Evolutionary conservation across 1,140 invertebrate genomes (phyloP).

Genomic region (Antheraea pernyi): DNA sequence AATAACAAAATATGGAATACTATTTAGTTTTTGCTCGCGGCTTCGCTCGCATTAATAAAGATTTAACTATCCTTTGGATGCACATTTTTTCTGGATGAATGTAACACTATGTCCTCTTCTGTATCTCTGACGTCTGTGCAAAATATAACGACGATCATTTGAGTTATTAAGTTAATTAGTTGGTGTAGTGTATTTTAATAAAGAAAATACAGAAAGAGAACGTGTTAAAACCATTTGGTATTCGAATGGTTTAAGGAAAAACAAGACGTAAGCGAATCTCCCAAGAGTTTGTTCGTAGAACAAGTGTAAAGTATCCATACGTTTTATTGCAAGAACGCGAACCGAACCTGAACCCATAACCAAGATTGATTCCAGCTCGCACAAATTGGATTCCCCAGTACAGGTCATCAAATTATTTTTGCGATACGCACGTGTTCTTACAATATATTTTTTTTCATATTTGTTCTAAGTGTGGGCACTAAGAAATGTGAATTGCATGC

Average conservation of each 20-base stretch:
- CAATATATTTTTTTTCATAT: conserved; percentile 5
- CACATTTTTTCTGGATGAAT: too few species aligned
- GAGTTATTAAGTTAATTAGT: too few species aligned
- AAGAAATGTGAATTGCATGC: conserved; percentile 1
- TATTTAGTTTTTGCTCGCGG: too few species aligned
- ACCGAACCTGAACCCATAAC: conserved; percentile 10
- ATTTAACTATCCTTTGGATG: too few species aligned
- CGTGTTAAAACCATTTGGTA: not conserved
- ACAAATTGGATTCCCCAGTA: conserved; percentile 12
- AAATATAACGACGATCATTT: too few species aligned
- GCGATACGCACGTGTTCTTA: conserved; percentile 9
- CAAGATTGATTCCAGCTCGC: conserved; percentile 10
- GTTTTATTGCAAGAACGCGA: not conserved
- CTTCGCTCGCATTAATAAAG: too few species aligned
- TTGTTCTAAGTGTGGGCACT: not conserved
- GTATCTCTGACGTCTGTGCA: too few species aligned
- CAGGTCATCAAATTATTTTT: conserved; percentile 12
- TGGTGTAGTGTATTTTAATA: not conserved
- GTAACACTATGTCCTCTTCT: too few species aligned
- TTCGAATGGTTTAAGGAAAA: not conserved
- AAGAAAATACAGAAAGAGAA: not conserved
- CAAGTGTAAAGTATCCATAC: not conserved
- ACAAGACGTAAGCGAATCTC: not conserved
- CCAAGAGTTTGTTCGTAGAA: not conserved
- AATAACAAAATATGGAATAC: too few species aligned